phyloP scores from a whole-genome alignment of 2,113 vertebrate genomes.

The Syngnathus typhle region DNA sequence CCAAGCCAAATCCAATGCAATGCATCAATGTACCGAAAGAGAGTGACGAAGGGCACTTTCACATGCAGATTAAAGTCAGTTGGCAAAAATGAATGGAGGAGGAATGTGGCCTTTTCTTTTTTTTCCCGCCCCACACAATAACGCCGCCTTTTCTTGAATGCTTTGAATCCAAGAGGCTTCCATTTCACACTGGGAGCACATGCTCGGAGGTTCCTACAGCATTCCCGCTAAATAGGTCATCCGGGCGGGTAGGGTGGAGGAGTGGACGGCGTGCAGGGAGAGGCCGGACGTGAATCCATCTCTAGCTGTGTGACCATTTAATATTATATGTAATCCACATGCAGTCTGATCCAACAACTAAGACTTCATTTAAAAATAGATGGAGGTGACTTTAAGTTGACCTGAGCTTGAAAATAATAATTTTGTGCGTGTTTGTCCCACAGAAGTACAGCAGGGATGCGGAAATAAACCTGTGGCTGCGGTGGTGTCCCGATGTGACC shows the following conservation, averaged over 20 bases:
- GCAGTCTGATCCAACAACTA: background rate
- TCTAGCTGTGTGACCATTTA: background rate
- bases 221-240: slow-evolving; percentile 69
- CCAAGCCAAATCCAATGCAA: background rate
- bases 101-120: slow-evolving; percentile 12
- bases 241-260: slow-evolving; percentile 50
- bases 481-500: background rate
- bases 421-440: background rate
- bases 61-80: slow-evolving; percentile 7
- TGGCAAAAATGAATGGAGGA: slow-evolving; percentile 19
- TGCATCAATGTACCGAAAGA: slow-evolving; percentile 46
- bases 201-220: slow-evolving; percentile 37
- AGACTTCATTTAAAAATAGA: background rate
- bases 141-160: slow-evolving; percentile 13
- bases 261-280: slow-evolving; percentile 30
- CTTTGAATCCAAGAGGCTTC: slow-evolving; percentile 32
- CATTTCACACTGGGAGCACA: slow-evolving; percentile 25
- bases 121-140: slow-evolving; percentile 22
- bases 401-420: background rate
- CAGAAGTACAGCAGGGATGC: slow-evolving; percentile 11
- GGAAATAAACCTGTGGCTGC: slow-evolving; percentile 8
- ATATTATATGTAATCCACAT: background rate
- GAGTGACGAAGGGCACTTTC: slow-evolving; percentile 29
- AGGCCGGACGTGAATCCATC: slow-evolving; percentile 35
- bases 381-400: slow-evolving; percentile 3